Evolutionary conservation across 2,113 vertebrate genomes (phyloP).

Genomic region (Nannobrachium achirus): DNA sequence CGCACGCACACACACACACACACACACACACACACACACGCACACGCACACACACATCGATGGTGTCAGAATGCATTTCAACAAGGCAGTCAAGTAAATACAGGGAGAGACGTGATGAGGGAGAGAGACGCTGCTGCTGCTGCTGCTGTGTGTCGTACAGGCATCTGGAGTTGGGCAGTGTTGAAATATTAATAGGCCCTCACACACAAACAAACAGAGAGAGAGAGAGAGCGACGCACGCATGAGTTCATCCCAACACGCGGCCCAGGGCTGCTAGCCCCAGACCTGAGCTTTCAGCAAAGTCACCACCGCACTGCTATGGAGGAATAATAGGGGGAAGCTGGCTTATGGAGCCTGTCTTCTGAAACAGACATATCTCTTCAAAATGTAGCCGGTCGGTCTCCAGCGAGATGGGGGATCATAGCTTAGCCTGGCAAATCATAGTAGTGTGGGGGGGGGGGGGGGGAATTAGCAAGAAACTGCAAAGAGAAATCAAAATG

Average conservation of each 20-base stretch:
- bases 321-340: conserved; percentile 53
- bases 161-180: conserved; percentile 69
- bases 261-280: conserved; percentile 73
- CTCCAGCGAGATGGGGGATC: conserved; percentile 62
- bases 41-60: too few relatives aligned
- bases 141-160: conserved; percentile 65
- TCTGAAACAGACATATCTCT: conserved; percentile 59
- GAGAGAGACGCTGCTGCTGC: conserved; percentile 57
- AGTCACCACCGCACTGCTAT: conserved; percentile 64
- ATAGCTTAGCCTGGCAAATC: conserved; percentile 58
- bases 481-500: conserved; percentile 62
- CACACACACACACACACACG: too few relatives aligned
- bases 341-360: conserved; percentile 52
- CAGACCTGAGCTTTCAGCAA: conserved; percentile 70
- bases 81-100: conserved; percentile 73
- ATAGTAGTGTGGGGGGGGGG: too few relatives aligned
- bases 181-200: conserved; percentile 81
- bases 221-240: conserved; percentile 70
- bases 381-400: conserved; percentile 53
- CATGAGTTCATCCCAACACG: conserved; percentile 75
- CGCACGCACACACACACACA: too few relatives aligned
- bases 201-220: conserved; percentile 78
- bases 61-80: conserved; percentile 78
- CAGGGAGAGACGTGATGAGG: conserved; percentile 66
- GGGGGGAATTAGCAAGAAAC: conserved; percentile 60